Evolutionary conservation across 1,140 invertebrate genomes (phyloP), one percentile per base, ranked within the genome.

Genomic region (Drosophila nannoptera): DNA sequence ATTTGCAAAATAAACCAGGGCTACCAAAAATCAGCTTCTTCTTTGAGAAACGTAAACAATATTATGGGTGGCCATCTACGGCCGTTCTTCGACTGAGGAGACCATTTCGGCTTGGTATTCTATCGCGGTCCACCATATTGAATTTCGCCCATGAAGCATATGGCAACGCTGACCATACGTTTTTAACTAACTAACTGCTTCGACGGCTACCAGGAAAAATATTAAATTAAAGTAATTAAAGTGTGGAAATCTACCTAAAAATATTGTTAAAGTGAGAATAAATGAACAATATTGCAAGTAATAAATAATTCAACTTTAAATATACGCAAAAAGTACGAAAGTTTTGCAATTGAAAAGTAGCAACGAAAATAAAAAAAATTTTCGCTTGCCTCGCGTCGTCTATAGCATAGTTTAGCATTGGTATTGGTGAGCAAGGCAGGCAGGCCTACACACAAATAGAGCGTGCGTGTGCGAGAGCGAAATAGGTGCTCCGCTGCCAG

Each of bases 211-310:
- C 63, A 68, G 64, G 73, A 87, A 88, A 88, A 63, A 75, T 43
- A 31, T 61, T 43, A 73, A 83, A 77, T 69, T 69, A 68, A 63
- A 58, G 53, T 52, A 63, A 54, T 72, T 55, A 81, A 77, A 84
- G 77, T 82, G 84, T 9, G 12, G 35, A 64, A 61, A 75, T 64
- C 40, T 50, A 38, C 8, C 54, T n/a, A 61, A 78, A 80, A 68
- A 61, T 73, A 76, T 78, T 50, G 16, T 56, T 70, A 88, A 87
- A 81, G 80, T 88, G 71, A 60, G 42, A 54, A 66, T 70, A 35
- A 70, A 78, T 75, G 70, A 78, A 87, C 87, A 78, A 69, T 82
- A 52, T 49, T 73, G 52, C 52, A 49, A 61, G 50, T 58, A 54
- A 73, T 72, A 45, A 52, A 69, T 72, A 78, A 75, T 56, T 68